Base-by-base conservation (phyloP, 2,113 vertebrate genomes). In the Dasyornis broadbenti region DNA sequence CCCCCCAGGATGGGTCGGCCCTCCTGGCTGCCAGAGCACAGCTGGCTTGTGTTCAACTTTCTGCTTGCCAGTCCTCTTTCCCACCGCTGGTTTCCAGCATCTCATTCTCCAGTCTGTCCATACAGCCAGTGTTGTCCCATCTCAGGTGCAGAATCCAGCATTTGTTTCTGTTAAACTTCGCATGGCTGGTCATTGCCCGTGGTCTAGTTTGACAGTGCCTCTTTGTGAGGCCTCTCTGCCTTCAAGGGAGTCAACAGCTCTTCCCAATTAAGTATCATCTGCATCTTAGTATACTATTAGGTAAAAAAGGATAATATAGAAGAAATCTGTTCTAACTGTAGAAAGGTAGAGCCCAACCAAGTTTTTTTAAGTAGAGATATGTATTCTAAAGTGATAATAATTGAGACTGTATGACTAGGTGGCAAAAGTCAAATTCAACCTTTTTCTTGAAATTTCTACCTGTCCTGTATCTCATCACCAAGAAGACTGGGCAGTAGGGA, bases 1-100 rank as follows among this genome's bases (percentile, higher is more conserved):
- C 0, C 5, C 47, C 47, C 33, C 23, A 24, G 37, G 23, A 2
- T 33, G 1, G 1, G 12, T 0, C 81, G 44, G 2, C 52, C 10
- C 60, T 45, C 10, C 52, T 73, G 37, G 59, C 44, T 81, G 30
- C 52, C 77, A 37, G 52, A 44, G 33, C 37, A 26, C 44, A 53
- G 45, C 44, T 73, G 60, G 6, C 15, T 59, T 27, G 1, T 7
- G 1, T 24, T 13, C 44, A 33, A 0, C 37, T 81, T 65, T 4
- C 37, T 15, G 8, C 16, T 17, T 14, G 30, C 19, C 52, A 39
- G 5, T 33, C 19, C 7, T 31, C 15, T 66, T 52, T 53, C 15
- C 3, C 8, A 27, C 37, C 13, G 26, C 28, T 35, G 42, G 4
- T 64, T 14, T 71, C 21, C 57, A 72, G 21, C 9, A 4, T 27